Evolutionary conservation across 2,888 invertebrate species (phyloP).

Genomic region (Lomographa bimaculata): DNA sequence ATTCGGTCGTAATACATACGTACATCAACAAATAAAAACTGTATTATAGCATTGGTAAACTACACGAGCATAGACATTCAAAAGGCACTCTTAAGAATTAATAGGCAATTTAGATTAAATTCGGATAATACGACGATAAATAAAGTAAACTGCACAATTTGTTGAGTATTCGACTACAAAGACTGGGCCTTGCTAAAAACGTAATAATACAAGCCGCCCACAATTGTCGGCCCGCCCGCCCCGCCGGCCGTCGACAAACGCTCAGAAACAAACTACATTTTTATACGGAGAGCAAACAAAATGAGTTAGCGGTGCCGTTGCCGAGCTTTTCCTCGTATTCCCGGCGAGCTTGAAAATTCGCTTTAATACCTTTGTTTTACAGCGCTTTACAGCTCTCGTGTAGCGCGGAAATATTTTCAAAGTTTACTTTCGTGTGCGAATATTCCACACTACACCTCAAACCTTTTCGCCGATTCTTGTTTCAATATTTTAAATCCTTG

Average conservation of each 20-base stretch:
- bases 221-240: constrained; percentile 46
- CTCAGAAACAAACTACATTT: constrained; percentile 74
- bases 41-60: too few species aligned
- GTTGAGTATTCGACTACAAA: constrained; percentile 48
- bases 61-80: background rate
- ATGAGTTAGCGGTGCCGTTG: constrained; percentile 72
- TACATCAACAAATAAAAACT: too few species aligned
- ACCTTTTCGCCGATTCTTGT: constrained; percentile 38
- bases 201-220: constrained; percentile 54
- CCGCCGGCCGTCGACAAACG: constrained; percentile 47
- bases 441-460: constrained; percentile 52
- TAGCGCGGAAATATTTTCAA: constrained; percentile 64
- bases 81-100: background rate
- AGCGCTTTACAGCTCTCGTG: constrained; percentile 72
- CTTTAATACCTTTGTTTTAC: constrained; percentile 81
- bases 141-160: constrained; percentile 43
- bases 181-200: constrained; percentile 49
- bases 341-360: constrained; percentile 73
- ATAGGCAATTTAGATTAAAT: constrained; percentile 13
- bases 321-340: constrained; percentile 68
- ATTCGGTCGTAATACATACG: too few species aligned
- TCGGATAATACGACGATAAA: constrained; percentile 27
- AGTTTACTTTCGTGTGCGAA: constrained; percentile 60
- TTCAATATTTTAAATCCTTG: constrained; percentile 26
- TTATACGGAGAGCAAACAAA: constrained; percentile 75